phyloP scores from a whole-genome alignment of 2,113 vertebrate genomes.

The Pygoscelis adeliae region DNA sequence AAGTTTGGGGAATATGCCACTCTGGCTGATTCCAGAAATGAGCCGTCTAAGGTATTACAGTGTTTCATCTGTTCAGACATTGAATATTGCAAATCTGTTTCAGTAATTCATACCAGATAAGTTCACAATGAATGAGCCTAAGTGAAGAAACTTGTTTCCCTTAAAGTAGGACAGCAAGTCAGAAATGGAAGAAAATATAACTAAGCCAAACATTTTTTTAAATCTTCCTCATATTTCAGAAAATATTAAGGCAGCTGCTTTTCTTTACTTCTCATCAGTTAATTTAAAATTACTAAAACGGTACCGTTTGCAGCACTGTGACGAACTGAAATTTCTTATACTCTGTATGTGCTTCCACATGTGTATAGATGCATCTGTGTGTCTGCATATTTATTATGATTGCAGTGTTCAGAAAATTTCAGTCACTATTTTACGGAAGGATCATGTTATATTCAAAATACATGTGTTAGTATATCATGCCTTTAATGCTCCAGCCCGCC shows the following conservation, averaged over 20 bases:
- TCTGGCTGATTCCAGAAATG: slow-evolving; percentile 83
- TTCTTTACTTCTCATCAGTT: not conserved
- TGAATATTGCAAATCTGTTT: slow-evolving; percentile 84
- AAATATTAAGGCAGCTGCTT: not conserved
- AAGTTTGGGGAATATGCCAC: slow-evolving; percentile 72
- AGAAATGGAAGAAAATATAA: slow-evolving; percentile 19
- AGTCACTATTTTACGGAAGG: not conserved
- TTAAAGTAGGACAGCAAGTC: not conserved
- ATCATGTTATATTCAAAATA: not conserved
- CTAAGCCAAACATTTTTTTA: not conserved
- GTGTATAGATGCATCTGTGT: not conserved
- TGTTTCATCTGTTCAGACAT: slow-evolving; percentile 84
- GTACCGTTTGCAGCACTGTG: not conserved
- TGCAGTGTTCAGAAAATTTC: not conserved
- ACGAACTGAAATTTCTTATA: not conserved
- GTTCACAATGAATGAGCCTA: slow-evolving; percentile 59
- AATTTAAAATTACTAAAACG: not conserved
- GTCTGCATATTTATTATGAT: not conserved
- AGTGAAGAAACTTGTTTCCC: slow-evolving; percentile 25
- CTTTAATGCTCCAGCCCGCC: not conserved
- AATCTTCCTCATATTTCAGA: not conserved
- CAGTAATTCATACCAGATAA: slow-evolving; percentile 81
- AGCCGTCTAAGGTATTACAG: slow-evolving; percentile 82
- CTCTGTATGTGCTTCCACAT: not conserved
- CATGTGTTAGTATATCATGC: not conserved